Percentiles rank a stretch among this genome's conserved stretches.
phyloP scores from a whole-genome alignment of 2,113 vertebrate species.

The Catagonus wagneri region DNA sequence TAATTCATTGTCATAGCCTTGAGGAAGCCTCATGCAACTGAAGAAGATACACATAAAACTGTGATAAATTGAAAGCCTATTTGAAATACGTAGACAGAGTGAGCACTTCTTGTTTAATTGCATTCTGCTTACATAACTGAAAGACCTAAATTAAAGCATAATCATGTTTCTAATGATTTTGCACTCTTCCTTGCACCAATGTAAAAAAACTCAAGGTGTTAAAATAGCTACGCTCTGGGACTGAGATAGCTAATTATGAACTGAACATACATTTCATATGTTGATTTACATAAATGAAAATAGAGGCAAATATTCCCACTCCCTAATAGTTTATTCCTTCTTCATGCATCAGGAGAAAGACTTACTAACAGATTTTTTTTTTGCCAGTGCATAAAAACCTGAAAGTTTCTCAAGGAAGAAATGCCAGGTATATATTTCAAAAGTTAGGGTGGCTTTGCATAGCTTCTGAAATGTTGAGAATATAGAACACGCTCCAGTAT shows the following conservation, averaged over 20 bases:
- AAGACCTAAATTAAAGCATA: slow-evolving; percentile 78
- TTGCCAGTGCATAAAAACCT: not conserved
- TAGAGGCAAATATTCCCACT: not conserved
- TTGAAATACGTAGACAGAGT: slow-evolving; percentile 75
- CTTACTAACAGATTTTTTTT: slow-evolving; percentile 44
- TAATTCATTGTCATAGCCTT: slow-evolving; percentile 74
- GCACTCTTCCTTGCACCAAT: not conserved
- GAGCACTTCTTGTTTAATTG: slow-evolving; percentile 75
- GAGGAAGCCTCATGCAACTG: slow-evolving; percentile 66
- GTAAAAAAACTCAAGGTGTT: slow-evolving; percentile 68
- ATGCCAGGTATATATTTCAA: slow-evolving; percentile 66
- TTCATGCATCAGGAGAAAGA: slow-evolving; percentile 40
- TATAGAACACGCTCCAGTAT: slow-evolving; percentile 70
- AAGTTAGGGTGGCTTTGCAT: slow-evolving; percentile 75
- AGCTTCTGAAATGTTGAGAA: slow-evolving; percentile 75
- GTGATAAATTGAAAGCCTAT: slow-evolving; percentile 72
- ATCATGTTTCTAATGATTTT: slow-evolving; percentile 72
- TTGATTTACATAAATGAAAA: slow-evolving; percentile 70
- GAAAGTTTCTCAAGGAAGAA: slow-evolving; percentile 66
- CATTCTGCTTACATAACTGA: slow-evolving; percentile 78
- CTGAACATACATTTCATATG: slow-evolving; percentile 59
- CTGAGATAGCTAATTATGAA: slow-evolving; percentile 57
- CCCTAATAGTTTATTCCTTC: not conserved
- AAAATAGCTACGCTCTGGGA: slow-evolving; percentile 59
- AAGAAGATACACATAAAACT: slow-evolving; percentile 75